Conservation (phyloP, 2,113 vertebrate species). For the Hirundichthys speculiger region DNA sequence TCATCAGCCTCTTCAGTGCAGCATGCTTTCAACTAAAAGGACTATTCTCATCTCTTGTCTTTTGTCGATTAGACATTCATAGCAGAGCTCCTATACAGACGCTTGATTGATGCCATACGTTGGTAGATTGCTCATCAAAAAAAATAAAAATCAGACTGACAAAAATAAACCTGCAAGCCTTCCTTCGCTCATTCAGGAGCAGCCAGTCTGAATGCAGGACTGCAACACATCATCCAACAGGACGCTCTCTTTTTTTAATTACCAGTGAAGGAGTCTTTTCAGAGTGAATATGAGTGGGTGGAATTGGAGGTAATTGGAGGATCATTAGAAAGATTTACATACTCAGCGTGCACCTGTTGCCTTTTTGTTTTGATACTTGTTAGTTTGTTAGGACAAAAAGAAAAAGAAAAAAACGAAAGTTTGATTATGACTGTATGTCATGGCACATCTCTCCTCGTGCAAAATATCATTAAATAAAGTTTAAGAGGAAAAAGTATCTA, state of each 20-base stretch:
- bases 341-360: conserved; percentile 80
- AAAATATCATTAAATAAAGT: conserved; percentile 1
- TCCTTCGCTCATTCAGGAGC: conserved; percentile 56
- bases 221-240: conserved; percentile 48
- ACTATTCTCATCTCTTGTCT: conserved; percentile 80
- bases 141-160: conserved; percentile 46
- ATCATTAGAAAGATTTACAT: conserved; percentile 71
- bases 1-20: conserved; percentile 79
- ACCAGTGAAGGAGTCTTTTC: conserved; percentile 74
- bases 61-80: conserved; percentile 82
- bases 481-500: neutral
- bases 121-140: conserved; percentile 75
- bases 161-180: conserved; percentile 65
- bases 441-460: conserved; percentile 12
- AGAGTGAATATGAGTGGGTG: conserved; percentile 62
- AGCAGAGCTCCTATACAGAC: conserved; percentile 75
- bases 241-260: conserved; percentile 57
- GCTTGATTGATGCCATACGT: conserved; percentile 81
- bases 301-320: conserved; percentile 74
- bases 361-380: conserved; percentile 67
- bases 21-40: conserved; percentile 79
- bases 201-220: conserved; percentile 51
- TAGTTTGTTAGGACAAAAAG: conserved; percentile 53
- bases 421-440: conserved; percentile 40
- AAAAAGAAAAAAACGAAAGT: conserved; percentile 40